Evolutionary conservation across 1,140 invertebrate species (phyloP).

Genomic region (Anthonomus grandis): DNA sequence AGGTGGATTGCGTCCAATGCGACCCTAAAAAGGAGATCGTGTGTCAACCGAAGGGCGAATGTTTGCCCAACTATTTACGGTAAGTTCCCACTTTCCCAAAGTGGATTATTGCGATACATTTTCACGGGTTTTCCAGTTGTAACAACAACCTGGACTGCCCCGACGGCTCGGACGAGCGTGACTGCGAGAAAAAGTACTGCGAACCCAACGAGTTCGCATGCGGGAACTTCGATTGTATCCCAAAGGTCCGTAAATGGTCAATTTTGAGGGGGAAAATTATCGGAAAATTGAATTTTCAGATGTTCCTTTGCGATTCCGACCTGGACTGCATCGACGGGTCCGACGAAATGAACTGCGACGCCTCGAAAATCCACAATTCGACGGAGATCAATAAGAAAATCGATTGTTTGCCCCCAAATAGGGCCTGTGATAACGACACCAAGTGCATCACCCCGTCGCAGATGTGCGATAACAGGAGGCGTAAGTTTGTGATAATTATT

Average conservation of each 20-base stretch:
- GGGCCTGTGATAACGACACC: constrained; percentile 61
- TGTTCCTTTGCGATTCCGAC: constrained; percentile 67
- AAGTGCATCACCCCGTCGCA: constrained; percentile 62
- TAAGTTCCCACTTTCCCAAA: not conserved
- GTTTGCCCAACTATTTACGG: constrained; percentile 31
- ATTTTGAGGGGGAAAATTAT: constrained; percentile 1
- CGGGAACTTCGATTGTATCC: constrained; percentile 57
- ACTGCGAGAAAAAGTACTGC: constrained; percentile 48
- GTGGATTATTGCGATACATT: not conserved
- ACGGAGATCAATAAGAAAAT: constrained; percentile 21
- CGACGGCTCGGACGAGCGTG: constrained; percentile 62
- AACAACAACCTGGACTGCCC: constrained; percentile 39
- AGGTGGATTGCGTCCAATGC: constrained; percentile 59
- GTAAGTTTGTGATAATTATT: not conserved
- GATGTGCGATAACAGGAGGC: constrained; percentile 59
- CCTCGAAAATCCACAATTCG: constrained; percentile 52
- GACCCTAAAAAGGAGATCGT: constrained; percentile 57
- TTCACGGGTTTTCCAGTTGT: constrained; percentile 26
- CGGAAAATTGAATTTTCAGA: constrained; percentile 41
- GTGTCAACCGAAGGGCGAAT: constrained; percentile 46
- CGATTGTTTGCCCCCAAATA: constrained; percentile 58
- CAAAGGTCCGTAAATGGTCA: constrained; percentile 45
- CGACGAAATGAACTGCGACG: constrained; percentile 60
- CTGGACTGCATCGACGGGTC: constrained; percentile 68
- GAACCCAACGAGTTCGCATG: constrained; percentile 58